phyloP scores from a whole-genome alignment of 2,888 invertebrate genomes.

The Eudasyphora cyanicolor region DNA sequence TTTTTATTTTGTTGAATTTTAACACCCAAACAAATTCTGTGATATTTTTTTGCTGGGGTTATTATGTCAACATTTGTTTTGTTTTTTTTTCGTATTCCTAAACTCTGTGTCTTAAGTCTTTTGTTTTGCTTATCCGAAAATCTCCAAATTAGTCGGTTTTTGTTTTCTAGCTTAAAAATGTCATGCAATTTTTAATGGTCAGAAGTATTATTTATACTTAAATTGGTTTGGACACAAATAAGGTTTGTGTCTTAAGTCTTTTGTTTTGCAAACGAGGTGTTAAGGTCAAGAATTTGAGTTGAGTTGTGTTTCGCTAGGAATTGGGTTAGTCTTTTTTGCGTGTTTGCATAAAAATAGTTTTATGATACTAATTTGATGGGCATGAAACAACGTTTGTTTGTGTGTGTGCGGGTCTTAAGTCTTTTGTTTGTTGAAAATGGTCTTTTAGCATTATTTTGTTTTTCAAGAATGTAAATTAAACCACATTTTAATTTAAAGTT shows the following conservation, averaged over 20 bases:
- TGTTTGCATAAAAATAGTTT: not conserved
- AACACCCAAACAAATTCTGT: not conserved
- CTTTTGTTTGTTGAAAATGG: not conserved
- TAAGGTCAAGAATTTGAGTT: not conserved
- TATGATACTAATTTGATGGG: too few species aligned
- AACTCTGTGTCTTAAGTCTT: not conserved
- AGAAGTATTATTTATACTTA: too few species aligned
- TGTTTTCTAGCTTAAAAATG: not conserved
- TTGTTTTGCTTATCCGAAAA: too few species aligned
- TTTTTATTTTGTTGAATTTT: not conserved
- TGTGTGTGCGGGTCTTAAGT: not conserved
- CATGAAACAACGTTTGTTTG: too few species aligned
- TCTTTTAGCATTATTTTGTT: too few species aligned
- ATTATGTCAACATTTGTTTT: not conserved
- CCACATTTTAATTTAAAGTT: too few species aligned
- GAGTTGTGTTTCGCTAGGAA: not conserved
- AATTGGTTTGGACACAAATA: too few species aligned
- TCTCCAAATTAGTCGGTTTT: too few species aligned
- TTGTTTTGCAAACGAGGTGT: not conserved
- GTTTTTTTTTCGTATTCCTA: not conserved
- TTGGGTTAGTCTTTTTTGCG: not conserved
- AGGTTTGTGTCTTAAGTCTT: slow-evolving; percentile 45
- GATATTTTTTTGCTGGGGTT: not conserved
- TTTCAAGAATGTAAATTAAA: too few species aligned
- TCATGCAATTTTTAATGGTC: too few species aligned